Conservation (phyloP, 37 sponge, comb jelly and placozoan species). For the Cliona cf. orientalis region DNA sequence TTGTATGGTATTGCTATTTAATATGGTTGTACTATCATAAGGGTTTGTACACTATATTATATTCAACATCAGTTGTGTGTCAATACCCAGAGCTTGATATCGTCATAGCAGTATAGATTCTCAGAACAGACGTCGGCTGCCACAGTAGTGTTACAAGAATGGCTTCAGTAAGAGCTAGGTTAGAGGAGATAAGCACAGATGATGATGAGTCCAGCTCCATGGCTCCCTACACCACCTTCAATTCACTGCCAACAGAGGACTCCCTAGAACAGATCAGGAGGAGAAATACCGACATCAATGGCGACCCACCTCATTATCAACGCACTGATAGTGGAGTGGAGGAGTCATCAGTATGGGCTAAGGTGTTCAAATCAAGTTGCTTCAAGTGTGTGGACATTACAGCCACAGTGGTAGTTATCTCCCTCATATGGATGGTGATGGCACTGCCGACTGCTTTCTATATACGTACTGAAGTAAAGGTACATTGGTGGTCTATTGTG, state of each 20-base stretch:
- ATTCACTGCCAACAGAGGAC: neutral
- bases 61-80: too few relatives aligned
- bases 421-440: constrained; percentile 3
- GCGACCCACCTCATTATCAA: neutral
- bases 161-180: too few relatives aligned
- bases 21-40: too few relatives aligned
- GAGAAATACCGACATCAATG: neutral
- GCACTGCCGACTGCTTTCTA: neutral
- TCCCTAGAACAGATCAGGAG: neutral
- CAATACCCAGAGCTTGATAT: too few relatives aligned
- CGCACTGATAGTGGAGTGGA: neutral
- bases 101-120: too few relatives aligned
- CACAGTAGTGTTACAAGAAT: too few relatives aligned
- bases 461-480: neutral
- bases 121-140: too few relatives aligned
- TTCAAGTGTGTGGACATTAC: neutral
- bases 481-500: too few relatives aligned
- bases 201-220: neutral
- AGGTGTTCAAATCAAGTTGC: neutral
- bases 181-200: neutral
- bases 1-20: too few relatives aligned
- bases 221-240: neutral
- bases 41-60: too few relatives aligned
- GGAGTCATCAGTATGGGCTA: neutral
- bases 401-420: neutral